Evolutionary conservation across 2,113 vertebrate species (phyloP), one percentile per base, ranked within the genome.

Genomic region (Nestor notabilis): DNA sequence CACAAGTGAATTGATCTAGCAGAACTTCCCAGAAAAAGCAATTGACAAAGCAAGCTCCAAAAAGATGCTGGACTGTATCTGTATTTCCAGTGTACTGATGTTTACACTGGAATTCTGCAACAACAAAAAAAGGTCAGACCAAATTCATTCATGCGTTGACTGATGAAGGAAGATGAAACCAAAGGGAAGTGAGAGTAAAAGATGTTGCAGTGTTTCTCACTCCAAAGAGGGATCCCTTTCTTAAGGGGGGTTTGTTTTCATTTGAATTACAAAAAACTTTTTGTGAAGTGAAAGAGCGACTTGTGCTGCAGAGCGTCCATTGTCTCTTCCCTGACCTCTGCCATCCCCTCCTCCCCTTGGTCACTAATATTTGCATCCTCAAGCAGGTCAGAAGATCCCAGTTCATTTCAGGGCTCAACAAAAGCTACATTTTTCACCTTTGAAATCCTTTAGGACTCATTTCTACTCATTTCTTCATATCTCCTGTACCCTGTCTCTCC

Each of bases 221-320:
- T 72, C 80, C 83, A 55, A 63, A 82, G 68, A 93, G 53, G 86
- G 29, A 78, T 75, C 47, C 33, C 61, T 92, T 91, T 91, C 46
- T 60, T 47, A 71, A 75, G 68, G 58, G 46, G 44, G 20, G 53
- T 63, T 82, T 78, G 83, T 60, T 89, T 75, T 78, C 64, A 93
- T 95, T 94, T 90, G 86, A 95, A 94, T 97, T 55, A 94, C 92
- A 94, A 94, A 96, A 86, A 50, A 6, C 50, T 55, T 70, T 83
- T 41, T 75, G 72, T 82, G 69, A 93, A 72, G 76, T 90, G 80
- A 90, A 85, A 95, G 82, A 39, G 31, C 46, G 58, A 55, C 64
- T 47, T 58, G 85, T 90, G 85, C 71, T 95, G 93, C 90, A 89
- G 74, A 92, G 31, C n/a, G 33, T 25, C 64, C 61, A 71, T 64